Evolutionary conservation across 2,797 vertebrate species (phyloP), one percentile per base, ranked within the genome.

Genomic region (Sandelia bainsii): DNA sequence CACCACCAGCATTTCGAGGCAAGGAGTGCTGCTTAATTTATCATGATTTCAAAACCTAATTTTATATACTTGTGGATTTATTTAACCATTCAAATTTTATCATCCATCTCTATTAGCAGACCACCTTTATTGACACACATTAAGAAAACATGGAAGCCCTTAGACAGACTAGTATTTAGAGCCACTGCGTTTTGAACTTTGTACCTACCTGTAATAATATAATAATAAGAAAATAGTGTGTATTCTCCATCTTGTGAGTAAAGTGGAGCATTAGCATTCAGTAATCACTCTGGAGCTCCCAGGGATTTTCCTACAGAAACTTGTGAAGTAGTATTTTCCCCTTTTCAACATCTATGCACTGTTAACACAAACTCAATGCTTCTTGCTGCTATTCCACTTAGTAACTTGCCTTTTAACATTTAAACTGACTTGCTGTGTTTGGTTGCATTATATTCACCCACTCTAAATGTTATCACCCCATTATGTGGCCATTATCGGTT

Each of bases 121-220:
- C 27, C 27, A 29, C 27, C 34, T 19, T 12, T 12, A n/a, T 5
- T 23, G 11, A 37, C 20, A 19, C 49, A 48, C 46, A 34, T 19
- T 12, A 53, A 69, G 34, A 39, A 69, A 63, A 72, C 29, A 61
- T n/a, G 10, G 29, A 50, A 62, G 53, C 8, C 10, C 27, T 70
- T 29, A 1, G 49, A 79, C 34, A 68, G 76, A 77, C 60, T 53
- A 29, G 23, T 65, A 60, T 42, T 57, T 14, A 2, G 5, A 44
- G 63, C 23, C 54, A 66, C 16, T 52, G 63, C 23, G 4, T 44
- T 44, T 44, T 44, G 27, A 81, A 71, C 70, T 67, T 48, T 77
- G 46, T 62, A 57, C 69, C 75, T 70, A 79, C 40, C 62, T 72
- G 27, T 68, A 59, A 77, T 57, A 75, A 69, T 68, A 72, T 52